Evolutionary conservation across 2,888 invertebrate species (phyloP).

Genomic region (Anoplius nigerrimus): DNA sequence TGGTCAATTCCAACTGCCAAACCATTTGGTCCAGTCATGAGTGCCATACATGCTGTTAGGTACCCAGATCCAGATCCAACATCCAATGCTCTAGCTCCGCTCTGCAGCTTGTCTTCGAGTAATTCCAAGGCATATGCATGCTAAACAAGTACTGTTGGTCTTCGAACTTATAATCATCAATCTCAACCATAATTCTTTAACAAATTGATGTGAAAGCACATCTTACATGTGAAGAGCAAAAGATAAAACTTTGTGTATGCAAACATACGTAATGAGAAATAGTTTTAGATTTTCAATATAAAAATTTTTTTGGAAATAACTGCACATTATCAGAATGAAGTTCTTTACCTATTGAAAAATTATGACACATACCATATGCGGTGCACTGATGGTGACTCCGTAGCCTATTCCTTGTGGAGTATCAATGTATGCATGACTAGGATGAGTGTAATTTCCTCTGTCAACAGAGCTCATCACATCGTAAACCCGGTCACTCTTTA

Average conservation of each 20-base stretch:
- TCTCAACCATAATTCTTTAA: slow-evolving; percentile 14
- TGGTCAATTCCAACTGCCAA: slow-evolving; percentile 92
- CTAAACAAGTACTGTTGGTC: slow-evolving; percentile 75
- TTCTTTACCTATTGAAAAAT: no score
- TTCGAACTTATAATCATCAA: slow-evolving; percentile 43
- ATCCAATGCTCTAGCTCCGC: slow-evolving; percentile 89
- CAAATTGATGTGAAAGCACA: neutral
- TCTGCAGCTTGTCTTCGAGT: slow-evolving; percentile 85
- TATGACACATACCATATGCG: slow-evolving; percentile 89
- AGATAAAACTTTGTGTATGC: neutral
- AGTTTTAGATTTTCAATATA: no score
- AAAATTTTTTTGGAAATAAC: slow-evolving; percentile 1
- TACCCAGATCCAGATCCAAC: slow-evolving; percentile 97
- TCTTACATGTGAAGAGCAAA: neutral
- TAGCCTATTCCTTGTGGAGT: slow-evolving; percentile 95
- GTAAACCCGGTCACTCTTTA: slow-evolving; percentile 85
- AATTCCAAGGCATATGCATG: slow-evolving; percentile 94
- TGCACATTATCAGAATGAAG: neutral
- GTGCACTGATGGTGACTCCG: slow-evolving; percentile 96
- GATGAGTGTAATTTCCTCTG: slow-evolving; percentile 86
- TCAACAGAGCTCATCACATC: slow-evolving; percentile 90
- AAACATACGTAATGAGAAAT: no score
- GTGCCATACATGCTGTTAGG: slow-evolving; percentile 92
- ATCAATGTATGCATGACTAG: slow-evolving; percentile 88
- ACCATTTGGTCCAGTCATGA: slow-evolving; percentile 85